Conservation (phyloP, 2,113 vertebrate species). For the Pungitius pungitius region DNA sequence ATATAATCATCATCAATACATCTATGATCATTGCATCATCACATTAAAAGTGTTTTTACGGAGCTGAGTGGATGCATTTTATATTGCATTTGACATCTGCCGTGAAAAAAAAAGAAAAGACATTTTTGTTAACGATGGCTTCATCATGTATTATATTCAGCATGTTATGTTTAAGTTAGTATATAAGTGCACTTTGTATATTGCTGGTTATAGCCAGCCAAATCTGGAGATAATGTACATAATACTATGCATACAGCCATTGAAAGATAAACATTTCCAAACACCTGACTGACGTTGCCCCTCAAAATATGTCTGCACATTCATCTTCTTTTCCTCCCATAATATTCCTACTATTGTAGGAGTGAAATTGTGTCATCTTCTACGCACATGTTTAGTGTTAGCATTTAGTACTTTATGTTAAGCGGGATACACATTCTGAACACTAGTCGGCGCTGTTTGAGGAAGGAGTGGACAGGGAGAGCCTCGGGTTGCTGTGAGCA, state of each 20-base stretch:
- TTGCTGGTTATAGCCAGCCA: background rate
- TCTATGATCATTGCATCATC: no score
- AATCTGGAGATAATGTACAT: background rate
- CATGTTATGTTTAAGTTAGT: background rate
- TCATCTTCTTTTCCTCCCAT: background rate
- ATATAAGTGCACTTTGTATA: background rate
- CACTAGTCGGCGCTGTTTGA: no score
- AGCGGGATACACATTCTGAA: no score
- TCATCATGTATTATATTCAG: background rate
- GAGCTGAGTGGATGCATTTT: background rate
- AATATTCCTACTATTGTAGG: background rate
- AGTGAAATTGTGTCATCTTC: no score
- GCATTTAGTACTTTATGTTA: no score
- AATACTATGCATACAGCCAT: background rate
- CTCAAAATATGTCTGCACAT: background rate
- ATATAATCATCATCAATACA: background rate
- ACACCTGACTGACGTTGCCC: background rate
- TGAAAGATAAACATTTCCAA: background rate
- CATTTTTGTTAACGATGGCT: background rate
- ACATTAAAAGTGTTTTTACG: background rate
- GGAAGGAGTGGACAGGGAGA: no score
- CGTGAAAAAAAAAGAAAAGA: no score
- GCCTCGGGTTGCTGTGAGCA: no score
- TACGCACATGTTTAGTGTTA: no score
- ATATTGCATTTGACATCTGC: no score